phyloP scores from a whole-genome alignment of 2,797 vertebrate species.

The Tadarida brasiliensis region DNA sequence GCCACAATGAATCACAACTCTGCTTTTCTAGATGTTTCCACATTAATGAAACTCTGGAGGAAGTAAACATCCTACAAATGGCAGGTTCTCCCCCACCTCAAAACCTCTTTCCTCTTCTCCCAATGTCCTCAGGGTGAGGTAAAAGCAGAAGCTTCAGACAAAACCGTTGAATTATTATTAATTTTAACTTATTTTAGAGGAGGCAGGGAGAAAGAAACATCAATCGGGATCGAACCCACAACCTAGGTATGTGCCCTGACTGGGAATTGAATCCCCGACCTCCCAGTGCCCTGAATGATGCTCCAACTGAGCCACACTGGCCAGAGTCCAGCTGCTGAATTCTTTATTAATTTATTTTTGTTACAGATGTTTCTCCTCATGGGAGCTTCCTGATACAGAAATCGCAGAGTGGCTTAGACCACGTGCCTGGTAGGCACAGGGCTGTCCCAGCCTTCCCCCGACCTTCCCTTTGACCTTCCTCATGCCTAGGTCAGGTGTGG shows the following conservation, averaged over 20 bases:
- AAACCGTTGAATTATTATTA: too few species aligned
- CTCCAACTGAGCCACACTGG: not conserved
- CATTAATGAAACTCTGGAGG: not conserved
- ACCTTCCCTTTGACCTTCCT: not conserved
- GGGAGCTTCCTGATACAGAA: accelerated
- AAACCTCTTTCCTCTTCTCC: not conserved
- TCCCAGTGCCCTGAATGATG: not conserved
- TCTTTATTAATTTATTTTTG: too few species aligned
- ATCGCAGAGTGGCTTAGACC: accelerated
- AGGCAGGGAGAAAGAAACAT: not conserved
- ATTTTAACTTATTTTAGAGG: not conserved
- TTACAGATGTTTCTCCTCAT: too few species aligned
- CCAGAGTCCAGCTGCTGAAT: not conserved
- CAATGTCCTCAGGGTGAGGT: not conserved
- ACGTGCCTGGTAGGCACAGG: too few species aligned
- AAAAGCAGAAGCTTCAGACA: not conserved
- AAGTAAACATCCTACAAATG: not conserved
- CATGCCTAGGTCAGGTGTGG: accelerated
- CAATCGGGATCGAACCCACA: too few species aligned
- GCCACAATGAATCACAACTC: not conserved
- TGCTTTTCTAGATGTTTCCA: not conserved
- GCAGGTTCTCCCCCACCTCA: not conserved
- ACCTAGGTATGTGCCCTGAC: not conserved
- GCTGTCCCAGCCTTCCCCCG: too few species aligned
- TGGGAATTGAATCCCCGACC: not conserved